Evolutionary conservation across 2,888 invertebrate genomes (phyloP).

Genomic region (Eulithis testata): DNA sequence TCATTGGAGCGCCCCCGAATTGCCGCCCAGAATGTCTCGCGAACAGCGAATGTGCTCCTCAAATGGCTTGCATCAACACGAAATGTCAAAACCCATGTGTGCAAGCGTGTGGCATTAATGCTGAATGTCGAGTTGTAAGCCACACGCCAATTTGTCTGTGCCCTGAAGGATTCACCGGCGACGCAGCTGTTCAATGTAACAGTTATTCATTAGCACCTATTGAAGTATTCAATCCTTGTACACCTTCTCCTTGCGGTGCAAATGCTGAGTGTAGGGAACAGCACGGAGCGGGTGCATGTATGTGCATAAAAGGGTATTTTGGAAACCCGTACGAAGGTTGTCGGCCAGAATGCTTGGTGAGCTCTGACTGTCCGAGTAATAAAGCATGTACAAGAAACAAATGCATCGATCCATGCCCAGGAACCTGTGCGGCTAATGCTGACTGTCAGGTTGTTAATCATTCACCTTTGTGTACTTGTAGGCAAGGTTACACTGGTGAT

Average conservation of each 20-base stretch:
- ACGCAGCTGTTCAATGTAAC: slow-evolving; percentile 88
- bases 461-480: slow-evolving; percentile 88
- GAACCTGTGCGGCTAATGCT: slow-evolving; percentile 90
- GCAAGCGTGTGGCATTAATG: slow-evolving; percentile 89
- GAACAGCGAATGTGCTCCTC: slow-evolving; percentile 88
- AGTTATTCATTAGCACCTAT: slow-evolving; percentile 51
- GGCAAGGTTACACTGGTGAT: slow-evolving; percentile 88
- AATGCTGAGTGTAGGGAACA: slow-evolving; percentile 87
- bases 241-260: slow-evolving; percentile 86
- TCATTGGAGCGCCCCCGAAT: slow-evolving; percentile 88
- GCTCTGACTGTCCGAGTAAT: slow-evolving; percentile 89
- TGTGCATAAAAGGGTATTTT: slow-evolving; percentile 88
- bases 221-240: slow-evolving; percentile 81
- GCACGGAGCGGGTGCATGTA: slow-evolving; percentile 86
- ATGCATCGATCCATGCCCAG: slow-evolving; percentile 91
- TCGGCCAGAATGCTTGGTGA: slow-evolving; percentile 89
- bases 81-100: slow-evolving; percentile 91
- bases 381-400: slow-evolving; percentile 89
- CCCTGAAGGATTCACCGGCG: slow-evolving; percentile 87
- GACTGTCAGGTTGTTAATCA: slow-evolving; percentile 90
- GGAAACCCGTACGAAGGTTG: slow-evolving; percentile 93
- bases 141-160: slow-evolving; percentile 91
- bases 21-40: slow-evolving; percentile 90
- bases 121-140: slow-evolving; percentile 90
- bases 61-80: slow-evolving; percentile 89